phyloP scores from a whole-genome alignment of 2,797 vertebrate species.

The Jordanella pulchra region DNA sequence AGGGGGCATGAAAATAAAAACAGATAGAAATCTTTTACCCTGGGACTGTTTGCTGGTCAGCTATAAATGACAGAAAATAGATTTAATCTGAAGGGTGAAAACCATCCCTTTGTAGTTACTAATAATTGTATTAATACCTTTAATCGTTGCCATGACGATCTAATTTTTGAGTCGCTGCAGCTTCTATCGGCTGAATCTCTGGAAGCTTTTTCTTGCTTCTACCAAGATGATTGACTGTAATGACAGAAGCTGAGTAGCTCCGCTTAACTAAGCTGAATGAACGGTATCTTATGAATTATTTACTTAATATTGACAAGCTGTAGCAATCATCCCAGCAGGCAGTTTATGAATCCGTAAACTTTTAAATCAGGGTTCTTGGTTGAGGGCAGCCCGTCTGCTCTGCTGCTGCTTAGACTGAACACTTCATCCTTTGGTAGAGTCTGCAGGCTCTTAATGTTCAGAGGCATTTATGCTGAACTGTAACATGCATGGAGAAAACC shows the following conservation, averaged over 20 bases:
- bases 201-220: background rate
- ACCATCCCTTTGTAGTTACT: too few relatives aligned
- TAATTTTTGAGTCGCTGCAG: too few relatives aligned
- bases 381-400: background rate
- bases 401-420: background rate
- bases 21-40: background rate
- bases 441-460: too few relatives aligned
- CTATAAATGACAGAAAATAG: background rate
- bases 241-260: background rate
- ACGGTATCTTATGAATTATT: background rate
- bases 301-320: background rate
- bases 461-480: background rate
- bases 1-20: background rate
- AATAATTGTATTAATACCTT: background rate
- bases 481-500: too few relatives aligned
- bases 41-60: background rate
- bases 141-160: background rate
- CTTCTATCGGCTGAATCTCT: background rate
- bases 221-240: background rate
- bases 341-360: background rate
- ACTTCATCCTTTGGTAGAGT: background rate
- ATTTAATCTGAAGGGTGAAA: background rate
- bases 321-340: background rate
- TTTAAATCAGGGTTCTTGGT: background rate
- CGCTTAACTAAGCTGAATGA: background rate